Conservation (phyloP, 2,113 vertebrate genomes). For the Lichenostomus cassidix region DNA sequence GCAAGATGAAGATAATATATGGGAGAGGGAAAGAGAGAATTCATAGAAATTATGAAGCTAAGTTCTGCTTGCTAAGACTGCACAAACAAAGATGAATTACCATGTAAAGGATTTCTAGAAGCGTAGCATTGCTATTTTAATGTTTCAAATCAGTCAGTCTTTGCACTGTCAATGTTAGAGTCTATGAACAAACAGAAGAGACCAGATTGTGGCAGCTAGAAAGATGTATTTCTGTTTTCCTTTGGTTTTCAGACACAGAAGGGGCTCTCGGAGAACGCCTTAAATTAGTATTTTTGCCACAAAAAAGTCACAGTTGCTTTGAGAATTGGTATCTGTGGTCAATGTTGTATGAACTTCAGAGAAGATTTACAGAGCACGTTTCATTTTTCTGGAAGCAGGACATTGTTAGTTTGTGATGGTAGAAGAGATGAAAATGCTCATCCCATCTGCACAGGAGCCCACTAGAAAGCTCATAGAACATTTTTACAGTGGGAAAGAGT, state of each 20-base stretch:
- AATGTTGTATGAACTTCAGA: neutral
- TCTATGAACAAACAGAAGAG: neutral
- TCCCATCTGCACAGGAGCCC: neutral
- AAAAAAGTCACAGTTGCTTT: neutral
- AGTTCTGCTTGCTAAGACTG: neutral
- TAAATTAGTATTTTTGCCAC: neutral
- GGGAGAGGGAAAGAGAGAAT: neutral
- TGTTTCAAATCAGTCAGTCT: neutral
- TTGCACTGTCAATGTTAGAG: neutral
- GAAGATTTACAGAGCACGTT: neutral
- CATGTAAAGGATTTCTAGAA: neutral
- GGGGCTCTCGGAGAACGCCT: neutral
- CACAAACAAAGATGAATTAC: neutral
- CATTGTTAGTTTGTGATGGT: neutral
- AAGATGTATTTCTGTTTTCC: neutral
- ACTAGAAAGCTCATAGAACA: neutral
- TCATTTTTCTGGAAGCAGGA: neutral
- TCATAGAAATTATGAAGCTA: neutral
- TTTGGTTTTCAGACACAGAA: neutral
- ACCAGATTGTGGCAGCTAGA: neutral
- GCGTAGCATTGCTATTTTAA: neutral
- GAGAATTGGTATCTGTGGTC: neutral
- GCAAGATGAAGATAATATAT: neutral
- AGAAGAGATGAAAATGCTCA: neutral
- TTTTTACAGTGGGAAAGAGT: neutral